phyloP scores from a whole-genome alignment of 2,797 vertebrate genomes.

The Sciaenops ocellatus region DNA sequence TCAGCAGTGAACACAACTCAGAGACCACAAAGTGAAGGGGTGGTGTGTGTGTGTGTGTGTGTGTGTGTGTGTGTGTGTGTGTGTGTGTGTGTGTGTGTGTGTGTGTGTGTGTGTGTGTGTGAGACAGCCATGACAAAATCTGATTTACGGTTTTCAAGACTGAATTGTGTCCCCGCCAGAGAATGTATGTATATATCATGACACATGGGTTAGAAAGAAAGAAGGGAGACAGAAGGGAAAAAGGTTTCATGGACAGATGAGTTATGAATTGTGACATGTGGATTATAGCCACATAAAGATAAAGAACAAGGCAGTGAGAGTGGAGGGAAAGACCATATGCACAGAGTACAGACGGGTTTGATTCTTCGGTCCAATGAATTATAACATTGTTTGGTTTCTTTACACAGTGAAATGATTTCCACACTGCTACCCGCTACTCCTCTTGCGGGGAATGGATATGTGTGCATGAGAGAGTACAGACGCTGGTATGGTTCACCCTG shows the following conservation, averaged over 20 bases:
- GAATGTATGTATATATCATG: slow-evolving; percentile 1
- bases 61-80: slow-evolving; percentile 7
- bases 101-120: not conserved
- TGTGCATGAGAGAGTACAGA: slow-evolving; percentile 9
- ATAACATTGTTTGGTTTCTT: slow-evolving; percentile 45
- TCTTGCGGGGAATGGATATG: slow-evolving; percentile 23
- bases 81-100: slow-evolving; percentile 1
- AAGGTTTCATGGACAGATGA: slow-evolving; percentile 10
- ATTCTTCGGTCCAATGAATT: slow-evolving; percentile 41
- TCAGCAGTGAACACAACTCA: slow-evolving; percentile 26
- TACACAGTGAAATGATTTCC: slow-evolving; percentile 44
- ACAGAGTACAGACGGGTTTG: slow-evolving; percentile 40
- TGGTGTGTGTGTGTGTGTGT: not conserved
- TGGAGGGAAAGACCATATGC: slow-evolving; percentile 1
- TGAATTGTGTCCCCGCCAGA: slow-evolving; percentile 18
- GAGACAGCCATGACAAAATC: slow-evolving; percentile 43
- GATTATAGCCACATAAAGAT: slow-evolving; percentile 39
- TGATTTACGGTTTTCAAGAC: slow-evolving; percentile 24
- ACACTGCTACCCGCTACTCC: slow-evolving; percentile 17
- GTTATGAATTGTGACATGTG: slow-evolving; percentile 44
- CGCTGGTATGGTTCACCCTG: slow-evolving; percentile 38
- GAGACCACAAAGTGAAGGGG: slow-evolving; percentile 8
- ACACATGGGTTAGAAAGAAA: slow-evolving; percentile 15
- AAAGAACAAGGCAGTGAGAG: slow-evolving; percentile 24
- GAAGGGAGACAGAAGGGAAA: slow-evolving; percentile 1